Percentiles rank a stretch among this genome's conserved stretches.
phyloP scores from a whole-genome alignment of 2,113 vertebrate species.

The Oreochromis spilurus region DNA sequence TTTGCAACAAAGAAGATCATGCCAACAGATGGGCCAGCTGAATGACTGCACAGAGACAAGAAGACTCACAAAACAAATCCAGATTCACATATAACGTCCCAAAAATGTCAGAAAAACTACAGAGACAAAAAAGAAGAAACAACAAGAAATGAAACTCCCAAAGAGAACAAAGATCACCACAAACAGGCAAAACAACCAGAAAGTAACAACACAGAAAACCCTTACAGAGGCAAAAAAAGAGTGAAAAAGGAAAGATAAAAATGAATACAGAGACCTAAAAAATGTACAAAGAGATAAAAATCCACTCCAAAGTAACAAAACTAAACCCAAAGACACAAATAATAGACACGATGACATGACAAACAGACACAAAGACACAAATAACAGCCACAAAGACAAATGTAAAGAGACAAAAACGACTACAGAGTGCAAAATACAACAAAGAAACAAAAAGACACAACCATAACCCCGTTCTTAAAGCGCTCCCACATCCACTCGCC shows the following conservation, averaged over 20 bases:
- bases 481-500: background rate
- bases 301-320: background rate
- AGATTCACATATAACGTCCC: background rate
- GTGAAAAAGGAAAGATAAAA: background rate
- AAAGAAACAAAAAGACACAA: background rate
- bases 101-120: background rate
- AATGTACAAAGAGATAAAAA: background rate
- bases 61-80: background rate
- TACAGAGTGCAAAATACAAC: background rate
- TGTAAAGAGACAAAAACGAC: background rate
- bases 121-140: background rate
- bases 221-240: background rate
- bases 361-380: background rate
- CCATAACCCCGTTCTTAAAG: background rate
- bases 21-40: background rate
- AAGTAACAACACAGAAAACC: background rate
- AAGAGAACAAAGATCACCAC: background rate
- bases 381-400: background rate
- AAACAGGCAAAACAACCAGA: background rate
- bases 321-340: background rate
- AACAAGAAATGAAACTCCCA: background rate
- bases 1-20: background rate
- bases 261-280: background rate
- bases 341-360: no score
- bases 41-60: background rate